A percentile compares a stretch with the other conserved stretches of the same genome.
These are phyloP conservation scores for Acronicta psi DNA, from an alignment of 2,888 invertebrate species.

Conservation along the genomic window DNA sequence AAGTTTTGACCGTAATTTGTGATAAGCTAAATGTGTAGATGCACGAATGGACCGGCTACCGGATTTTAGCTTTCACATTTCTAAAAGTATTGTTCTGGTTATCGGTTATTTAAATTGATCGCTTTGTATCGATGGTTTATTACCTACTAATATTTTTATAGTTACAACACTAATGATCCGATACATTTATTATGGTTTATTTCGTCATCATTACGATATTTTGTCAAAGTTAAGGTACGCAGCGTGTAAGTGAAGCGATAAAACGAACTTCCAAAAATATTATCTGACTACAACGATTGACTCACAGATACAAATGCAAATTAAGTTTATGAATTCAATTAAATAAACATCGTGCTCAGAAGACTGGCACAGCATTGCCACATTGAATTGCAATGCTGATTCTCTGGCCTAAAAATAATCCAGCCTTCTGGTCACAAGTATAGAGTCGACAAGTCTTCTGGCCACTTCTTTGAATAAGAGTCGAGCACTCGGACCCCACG, in stretches of 20 bases:
- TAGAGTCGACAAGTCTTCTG: too few species aligned
- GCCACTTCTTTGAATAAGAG: too few species aligned
- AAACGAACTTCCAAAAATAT: constrained; percentile 18
- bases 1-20: constrained; percentile 84
- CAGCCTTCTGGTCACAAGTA: too few species aligned
- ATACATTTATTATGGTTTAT: too few species aligned
- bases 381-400: too few species aligned
- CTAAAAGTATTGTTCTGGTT: constrained; percentile 56
- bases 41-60: constrained; percentile 76
- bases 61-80: constrained; percentile 82
- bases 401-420: too few species aligned
- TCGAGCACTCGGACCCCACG: too few species aligned
- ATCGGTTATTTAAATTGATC: constrained; percentile 54
- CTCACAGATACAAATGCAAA: constrained; percentile 29
- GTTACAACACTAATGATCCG: constrained; percentile 45
- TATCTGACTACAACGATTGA: constrained; percentile 32
- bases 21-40: constrained; percentile 82
- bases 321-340: constrained; percentile 26
- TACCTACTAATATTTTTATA: too few species aligned
- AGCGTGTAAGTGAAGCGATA: constrained; percentile 24
- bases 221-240: constrained; percentile 23
- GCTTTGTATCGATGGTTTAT: constrained; percentile 41
- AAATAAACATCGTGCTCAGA: too few species aligned
- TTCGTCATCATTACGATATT: constrained; percentile 51
- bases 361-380: too few species aligned